phyloP scores from a whole-genome alignment of 2,797 vertebrate genomes.

The Vipera ursinii region DNA sequence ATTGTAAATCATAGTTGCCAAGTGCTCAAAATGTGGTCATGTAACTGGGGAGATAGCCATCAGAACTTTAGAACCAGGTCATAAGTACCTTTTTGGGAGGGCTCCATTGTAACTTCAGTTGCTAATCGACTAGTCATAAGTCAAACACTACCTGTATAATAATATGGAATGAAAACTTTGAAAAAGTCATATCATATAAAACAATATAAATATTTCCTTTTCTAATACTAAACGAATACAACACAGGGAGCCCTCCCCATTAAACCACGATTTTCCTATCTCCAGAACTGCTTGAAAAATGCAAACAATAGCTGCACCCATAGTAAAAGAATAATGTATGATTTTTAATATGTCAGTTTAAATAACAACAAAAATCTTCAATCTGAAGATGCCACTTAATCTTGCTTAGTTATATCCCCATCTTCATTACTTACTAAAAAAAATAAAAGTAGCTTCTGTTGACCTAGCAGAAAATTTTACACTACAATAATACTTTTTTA shows the following conservation, averaged over 20 bases:
- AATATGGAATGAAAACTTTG: neutral
- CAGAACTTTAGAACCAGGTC: neutral
- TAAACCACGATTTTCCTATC: neutral
- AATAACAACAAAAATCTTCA: neutral
- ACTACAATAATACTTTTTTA: neutral
- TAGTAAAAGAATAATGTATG: neutral
- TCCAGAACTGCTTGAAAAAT: neutral
- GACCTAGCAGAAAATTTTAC: neutral
- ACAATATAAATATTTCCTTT: neutral
- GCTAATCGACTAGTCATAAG: too few relatives aligned
- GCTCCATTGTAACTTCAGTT: neutral
- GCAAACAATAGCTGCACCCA: too few relatives aligned
- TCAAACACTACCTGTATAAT: neutral
- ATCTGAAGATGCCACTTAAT: neutral
- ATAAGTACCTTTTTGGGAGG: neutral
- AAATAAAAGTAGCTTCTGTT: neutral
- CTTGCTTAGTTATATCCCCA: neutral
- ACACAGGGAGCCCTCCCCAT: neutral
- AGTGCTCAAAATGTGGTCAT: neutral
- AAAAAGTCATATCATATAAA: neutral
- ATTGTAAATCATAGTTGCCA: neutral
- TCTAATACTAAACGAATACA: neutral
- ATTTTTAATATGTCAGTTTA: neutral
- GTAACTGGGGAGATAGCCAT: neutral
- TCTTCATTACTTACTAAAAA: neutral